Base-by-base conservation (phyloP, 1,140 invertebrate genomes). In the Camponotus vicinus region DNA sequence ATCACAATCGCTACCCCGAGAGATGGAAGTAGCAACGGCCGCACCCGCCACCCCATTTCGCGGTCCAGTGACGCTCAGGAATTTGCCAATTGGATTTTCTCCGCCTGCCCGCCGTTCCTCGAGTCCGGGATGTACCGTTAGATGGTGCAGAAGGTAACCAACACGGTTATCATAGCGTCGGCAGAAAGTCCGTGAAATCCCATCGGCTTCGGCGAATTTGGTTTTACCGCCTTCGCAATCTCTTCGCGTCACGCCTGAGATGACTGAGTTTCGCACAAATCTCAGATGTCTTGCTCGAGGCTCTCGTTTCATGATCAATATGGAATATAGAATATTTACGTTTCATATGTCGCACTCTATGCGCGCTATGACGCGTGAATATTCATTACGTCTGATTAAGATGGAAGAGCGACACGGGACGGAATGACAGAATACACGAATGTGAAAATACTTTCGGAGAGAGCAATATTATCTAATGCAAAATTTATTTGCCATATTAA, bases 11-110 rank as follows among this genome's bases (percentile, higher is more conserved):
- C 91, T 87, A 92, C 71, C 89, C 89, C 76, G 78, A 69, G 90
- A 85, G 92, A 93, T 93, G 88, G 92, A 93, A 93, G 93, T 92
- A 93, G 92, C 93, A 92, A 92, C 88, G 88, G 92, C 91, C 92
- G 92, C 91, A 84, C 89, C 92, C 92, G 92, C 92, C 92, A 90
- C 91, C 92, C 93, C 93, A 94, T 94, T 94, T 95, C 93, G 93
- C 93, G 94, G 93, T 94, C 93, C 93, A 93, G 92, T 93, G 93
- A 94, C 92, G 93, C 92, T 90, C 88, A 94, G 94, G 93, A 94
- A 95, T 95, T 94, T 92, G 90, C 92, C 93, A 94, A 95, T 94
- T 94, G 94, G 94, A 95, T 95, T 94, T 94, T 94, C 94, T 92
- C 93, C 89, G 92, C 91, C 88, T 92, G 91, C 92, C 86, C 87